Base-by-base conservation (phyloP, 2,113 vertebrate genomes). In the Larimichthys crocea region DNA sequence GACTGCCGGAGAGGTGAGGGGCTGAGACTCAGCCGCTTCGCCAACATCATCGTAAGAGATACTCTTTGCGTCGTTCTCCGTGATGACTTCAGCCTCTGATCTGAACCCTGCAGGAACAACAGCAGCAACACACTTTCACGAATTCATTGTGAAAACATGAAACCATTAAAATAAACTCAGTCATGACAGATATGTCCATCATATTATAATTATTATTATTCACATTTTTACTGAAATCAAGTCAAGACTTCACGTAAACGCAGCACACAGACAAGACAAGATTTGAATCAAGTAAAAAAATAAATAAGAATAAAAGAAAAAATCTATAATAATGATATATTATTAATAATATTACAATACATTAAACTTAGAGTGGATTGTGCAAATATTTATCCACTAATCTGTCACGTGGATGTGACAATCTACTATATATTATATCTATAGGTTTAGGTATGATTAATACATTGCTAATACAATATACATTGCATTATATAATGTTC, bases 21-120 rank as follows among this genome's bases (percentile, higher is more conserved):
- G 60, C 40, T 10, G 80, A 52, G 11, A 0, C 53, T 82, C 67
- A 0, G 1, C 7, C 2, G 11, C 22, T 35, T 84, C 81, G 7
- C 89, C 88, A 1, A 94, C 48, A 5, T 95, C 93, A 57, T 94
- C 92, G 3, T 94, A 93, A 26, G 72, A 60, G 46, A 0, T 0
- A 55, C 88, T 89, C 4, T 0, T 42, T 0, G 12, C 15, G 0
- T 74, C 72, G 0, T 19, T 46, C 42, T 86, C 84, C 1, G 0
- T 19, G 2, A 77, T 14, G n/a, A 63, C 20, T 26, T 71, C 72
- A 60, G 46, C 1, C 10, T 56, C 42, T 12, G 71, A n/a, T 40
- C 15, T 42, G 17, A 82, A 76, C 17, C 46, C 85, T 89, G 63
- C 31, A 8, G 5, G 9, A 55, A 74, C 50, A 44, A 40, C 15